phyloP scores from a whole-genome alignment of 2,113 vertebrate genomes.

The Cryptotis parvus region DNA sequence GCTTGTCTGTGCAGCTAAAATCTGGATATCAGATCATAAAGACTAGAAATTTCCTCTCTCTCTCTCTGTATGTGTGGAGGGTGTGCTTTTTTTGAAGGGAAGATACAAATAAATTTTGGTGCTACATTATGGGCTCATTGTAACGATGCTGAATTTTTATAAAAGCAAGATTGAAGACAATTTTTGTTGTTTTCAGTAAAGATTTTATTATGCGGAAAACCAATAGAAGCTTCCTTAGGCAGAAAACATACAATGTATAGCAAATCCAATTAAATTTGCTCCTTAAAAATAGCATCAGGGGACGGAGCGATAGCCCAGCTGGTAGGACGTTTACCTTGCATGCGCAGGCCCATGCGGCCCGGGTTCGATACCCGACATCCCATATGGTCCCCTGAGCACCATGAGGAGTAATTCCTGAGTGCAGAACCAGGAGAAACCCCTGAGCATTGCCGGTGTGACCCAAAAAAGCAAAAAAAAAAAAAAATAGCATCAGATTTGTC shows the following conservation, averaged over 20 bases:
- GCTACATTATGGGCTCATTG: not conserved
- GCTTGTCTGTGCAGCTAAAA: not conserved
- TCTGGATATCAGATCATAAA: slow-evolving; percentile 14
- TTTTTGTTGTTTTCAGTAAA: not conserved
- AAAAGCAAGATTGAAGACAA: not conserved
- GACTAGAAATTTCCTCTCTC: not conserved
- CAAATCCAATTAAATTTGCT: no score
- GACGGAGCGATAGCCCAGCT: no score
- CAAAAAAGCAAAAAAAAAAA: no score
- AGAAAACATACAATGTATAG: not conserved
- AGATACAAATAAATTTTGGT: not conserved
- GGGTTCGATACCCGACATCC: no score
- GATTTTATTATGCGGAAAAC: not conserved
- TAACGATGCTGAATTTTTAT: slow-evolving; percentile 5
- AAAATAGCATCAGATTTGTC: no score
- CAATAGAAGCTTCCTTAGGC: not conserved
- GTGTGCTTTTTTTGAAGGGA: not conserved
- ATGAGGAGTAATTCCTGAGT: no score
- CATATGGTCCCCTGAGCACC: no score
- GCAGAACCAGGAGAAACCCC: no score
- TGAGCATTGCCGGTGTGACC: no score
- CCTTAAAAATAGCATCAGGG: no score
- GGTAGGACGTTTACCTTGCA: no score
- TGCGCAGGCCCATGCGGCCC: no score
- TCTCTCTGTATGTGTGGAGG: not conserved